A percentile compares a stretch with the other conserved stretches of the same genome.
These are phyloP conservation scores for Eubasilissa regina DNA, from an alignment of 1,140 invertebrate species.

Conservation along the genomic window DNA sequence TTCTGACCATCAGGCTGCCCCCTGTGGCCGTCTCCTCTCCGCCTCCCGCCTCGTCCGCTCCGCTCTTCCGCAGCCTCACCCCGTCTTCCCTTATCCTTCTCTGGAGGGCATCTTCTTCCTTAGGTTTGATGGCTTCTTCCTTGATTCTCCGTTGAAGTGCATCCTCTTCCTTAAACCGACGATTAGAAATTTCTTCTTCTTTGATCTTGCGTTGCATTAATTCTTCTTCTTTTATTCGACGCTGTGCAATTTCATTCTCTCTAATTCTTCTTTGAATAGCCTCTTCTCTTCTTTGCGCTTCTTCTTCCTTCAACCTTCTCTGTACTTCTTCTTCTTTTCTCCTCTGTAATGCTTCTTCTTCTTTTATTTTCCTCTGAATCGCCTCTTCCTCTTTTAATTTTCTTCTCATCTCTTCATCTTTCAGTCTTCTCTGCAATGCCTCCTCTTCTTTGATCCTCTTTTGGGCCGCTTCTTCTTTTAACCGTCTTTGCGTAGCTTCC, in stretches of 20 bases:
- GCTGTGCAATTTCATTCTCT: slow-evolving; percentile 20
- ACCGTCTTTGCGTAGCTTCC: slow-evolving; percentile 18
- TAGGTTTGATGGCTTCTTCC: slow-evolving; percentile 45
- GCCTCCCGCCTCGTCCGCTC: neutral
- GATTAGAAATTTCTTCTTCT: slow-evolving; percentile 52
- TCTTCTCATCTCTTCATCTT: slow-evolving; percentile 51
- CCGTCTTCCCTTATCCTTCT: slow-evolving; percentile 50
- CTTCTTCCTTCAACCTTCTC: slow-evolving; percentile 48
- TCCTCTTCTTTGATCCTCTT: slow-evolving; percentile 31
- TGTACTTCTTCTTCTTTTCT: slow-evolving; percentile 52
- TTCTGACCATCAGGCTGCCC: slow-evolving; percentile 55
- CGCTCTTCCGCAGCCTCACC: slow-evolving; percentile 11
- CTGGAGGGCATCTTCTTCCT: slow-evolving; percentile 51
- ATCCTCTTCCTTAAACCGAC: slow-evolving; percentile 49
- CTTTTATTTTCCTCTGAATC: slow-evolving; percentile 44
- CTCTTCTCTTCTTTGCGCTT: slow-evolving; percentile 47
- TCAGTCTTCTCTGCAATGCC: slow-evolving; percentile 44
- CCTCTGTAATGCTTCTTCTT: slow-evolving; percentile 47
- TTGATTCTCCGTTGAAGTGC: slow-evolving; percentile 43
- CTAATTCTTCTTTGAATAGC: slow-evolving; percentile 15
- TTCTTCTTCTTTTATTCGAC: slow-evolving; percentile 16
- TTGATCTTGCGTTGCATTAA: slow-evolving; percentile 40
- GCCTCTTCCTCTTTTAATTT: slow-evolving; percentile 51
- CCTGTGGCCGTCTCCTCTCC: neutral
- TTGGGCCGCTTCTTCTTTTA: slow-evolving; percentile 61